Evolutionary conservation across 1,140 invertebrate species (phyloP), one percentile per base, ranked within the genome.

Genomic region (Ephestia elutella): DNA sequence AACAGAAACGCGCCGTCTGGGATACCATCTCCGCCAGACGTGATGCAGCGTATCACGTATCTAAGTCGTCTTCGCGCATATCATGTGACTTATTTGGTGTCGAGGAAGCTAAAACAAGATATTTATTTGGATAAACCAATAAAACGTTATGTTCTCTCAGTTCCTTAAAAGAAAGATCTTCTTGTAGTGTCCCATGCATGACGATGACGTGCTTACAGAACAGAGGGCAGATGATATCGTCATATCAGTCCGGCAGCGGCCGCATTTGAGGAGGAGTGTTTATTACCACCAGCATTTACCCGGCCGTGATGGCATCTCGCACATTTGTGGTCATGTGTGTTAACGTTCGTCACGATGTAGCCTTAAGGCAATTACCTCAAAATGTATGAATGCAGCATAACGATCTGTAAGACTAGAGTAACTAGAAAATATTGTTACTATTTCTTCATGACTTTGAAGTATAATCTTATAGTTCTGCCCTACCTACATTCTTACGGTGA

Each of bases 1-100:
- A 59, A 56, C 59, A 60, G 64, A 68, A 71, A 63, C 69, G 61
- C 73, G 71, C 69, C 73, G 62, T 81, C 68, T 70, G 74, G 82
- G 82, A 85, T 87, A 85, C 69, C 70, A 86, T 86, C 84, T 66
- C 80, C 78, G 80, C 81, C 59, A 9, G 61, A 81, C 84, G 80
- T 87, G 82, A 80, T 56, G 44, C 57, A 60, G 58, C 66, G 62
- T 80, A 78, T 81, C 76, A 32, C 30, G 66, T 63, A 13, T 11
- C 53, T 32, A 10, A 44, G 1, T 44, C 38, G n/a, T 44, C 38
- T 17, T 44, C 2, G 38, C 38, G 38, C 38, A 7, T 13, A 44
- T 44, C 15, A 44, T 44, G 38, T 44, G 38, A 44, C 38, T 44
- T 44, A 44, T 44, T 44, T 44, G 38, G 38, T 44, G 38, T n/a